Conservation (phyloP, 1,140 invertebrate genomes). For the Apis florea region DNA sequence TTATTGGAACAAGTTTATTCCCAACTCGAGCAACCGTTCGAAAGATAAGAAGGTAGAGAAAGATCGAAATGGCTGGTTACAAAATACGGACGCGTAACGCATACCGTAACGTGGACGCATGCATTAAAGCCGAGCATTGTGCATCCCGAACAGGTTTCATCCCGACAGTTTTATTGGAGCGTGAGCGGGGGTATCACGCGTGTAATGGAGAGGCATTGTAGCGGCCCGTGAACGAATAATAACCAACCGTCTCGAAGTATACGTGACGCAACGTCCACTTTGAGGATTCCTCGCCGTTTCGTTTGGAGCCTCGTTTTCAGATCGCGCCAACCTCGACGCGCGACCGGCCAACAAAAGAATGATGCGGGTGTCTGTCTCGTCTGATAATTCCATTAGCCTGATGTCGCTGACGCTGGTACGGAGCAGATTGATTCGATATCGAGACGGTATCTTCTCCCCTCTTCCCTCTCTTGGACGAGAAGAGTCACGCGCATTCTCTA, state of each 20-base stretch:
- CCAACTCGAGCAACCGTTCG: neutral
- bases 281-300: slow-evolving; percentile 36
- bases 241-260: slow-evolving; percentile 43
- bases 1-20: too few species aligned
- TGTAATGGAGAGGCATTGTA: slow-evolving; percentile 69
- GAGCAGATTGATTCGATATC: slow-evolving; percentile 51
- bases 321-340: slow-evolving; percentile 38
- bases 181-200: slow-evolving; percentile 65
- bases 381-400: slow-evolving; percentile 71
- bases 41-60: neutral
- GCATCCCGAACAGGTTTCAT: slow-evolving; percentile 54
- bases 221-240: slow-evolving; percentile 53
- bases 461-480: too few species aligned
- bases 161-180: slow-evolving; percentile 67
- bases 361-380: slow-evolving; percentile 49
- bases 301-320: slow-evolving; percentile 53
- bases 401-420: slow-evolving; percentile 38
- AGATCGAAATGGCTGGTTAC: slow-evolving; percentile 44
- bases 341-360: slow-evolving; percentile 36
- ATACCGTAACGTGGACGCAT: slow-evolving; percentile 48
- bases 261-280: slow-evolving; percentile 57
- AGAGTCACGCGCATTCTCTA: slow-evolving; percentile 9
- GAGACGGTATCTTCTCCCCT: slow-evolving; percentile 33
- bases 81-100: slow-evolving; percentile 24
- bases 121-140: slow-evolving; percentile 64